Base-by-base conservation (phyloP, 2,888 invertebrate genomes). In the Mesoligia furuncula region DNA sequence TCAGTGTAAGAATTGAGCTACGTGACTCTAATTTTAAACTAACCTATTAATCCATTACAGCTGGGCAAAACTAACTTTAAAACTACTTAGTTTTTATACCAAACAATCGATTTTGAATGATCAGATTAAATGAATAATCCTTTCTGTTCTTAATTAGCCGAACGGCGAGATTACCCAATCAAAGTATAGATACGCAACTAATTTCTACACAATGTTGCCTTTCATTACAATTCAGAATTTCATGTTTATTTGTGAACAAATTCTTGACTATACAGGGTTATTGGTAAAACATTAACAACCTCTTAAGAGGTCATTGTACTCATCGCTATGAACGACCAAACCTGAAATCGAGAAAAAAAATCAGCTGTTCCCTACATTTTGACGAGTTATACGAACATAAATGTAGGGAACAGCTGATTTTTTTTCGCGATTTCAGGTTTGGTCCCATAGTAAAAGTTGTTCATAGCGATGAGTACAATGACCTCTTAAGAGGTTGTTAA, bases 1-100 rank as follows among this genome's bases (percentile, higher is more conserved):
- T 66, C 61, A 39, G 64, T 77, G 75, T 70, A 69, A 75, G n/a
- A 64, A 59, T 73, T 15, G 9, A n/a, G 36, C 13, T 62, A 84
- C 85, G 77, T 84, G 87, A 80, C 75, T 72, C 27, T 64, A 65
- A 84, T 86, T 68, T 74, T 64, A 79, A 86, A 39, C n/a, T 51
- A 48, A 68, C 59, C 51, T 65, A 9, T 67, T 74, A 83, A 83
- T 70, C 45, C 62, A 13, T 39, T 54, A 31, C 36, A 51, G 31
- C 59, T 68, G 24, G 24, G 27, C 20, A 17, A 36, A 45, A 39
- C 20, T 71, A 15, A 59, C 39, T 74, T 59, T 51, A 61, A 36
- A 64, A 62, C 54, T 65, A 48, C 54, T 27, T 45, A 54, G 51
- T 51, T 70, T 69, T 51, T 27, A 68, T 42, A 61, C 13, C 39